Evolutionary conservation across 1,140 invertebrate genomes (phyloP), one percentile per base, ranked within the genome.

Genomic region (Linepithema humile): DNA sequence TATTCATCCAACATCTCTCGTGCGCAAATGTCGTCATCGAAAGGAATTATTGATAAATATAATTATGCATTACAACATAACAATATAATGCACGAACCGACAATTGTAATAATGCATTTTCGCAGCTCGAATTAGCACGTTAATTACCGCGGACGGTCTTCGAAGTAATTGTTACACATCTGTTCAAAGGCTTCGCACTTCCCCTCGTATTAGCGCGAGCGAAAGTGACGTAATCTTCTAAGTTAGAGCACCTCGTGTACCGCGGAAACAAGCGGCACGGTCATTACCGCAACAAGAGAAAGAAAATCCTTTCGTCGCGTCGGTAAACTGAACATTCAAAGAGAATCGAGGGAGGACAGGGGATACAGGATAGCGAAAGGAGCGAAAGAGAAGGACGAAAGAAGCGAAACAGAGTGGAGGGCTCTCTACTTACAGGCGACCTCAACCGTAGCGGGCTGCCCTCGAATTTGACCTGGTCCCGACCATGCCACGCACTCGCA

Each of bases 401-500:
- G 53, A 38, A 74, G 12, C 9, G 17, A n/a, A 10, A 12, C 1
- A n/a, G 32, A 77, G 45, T 20, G 59, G 43, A 70, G 80, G 23
- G 70, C 78, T 84, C 78, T 89, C 72, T 93, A 98, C 98, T 98
- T 95, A 99, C 98, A 98, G 91, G 98, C 97, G 90, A 98, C 96
- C 91, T 98, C 97, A 40, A 99, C 96, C 59, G 96, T 96, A 70
- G 97, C 98, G 0, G 97, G 95, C 90, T 97, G 97, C 94, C 97
- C 98, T 91, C 96, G 96, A 88, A 97, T 97, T 88, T 97, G 96
- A 45, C 96, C 96, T 53, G 96, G 92, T 69, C 94, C 94, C 15
- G 95, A 94, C 97, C 97, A 98, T 35, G 98, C 98, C 86, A 97
- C 96, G 94, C 98, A 99, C 84, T 98, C 97, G 94, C 98, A 99